phyloP scores from a whole-genome alignment of 92 coral and sea anemone genomes.

The Palythoa grandis region DNA sequence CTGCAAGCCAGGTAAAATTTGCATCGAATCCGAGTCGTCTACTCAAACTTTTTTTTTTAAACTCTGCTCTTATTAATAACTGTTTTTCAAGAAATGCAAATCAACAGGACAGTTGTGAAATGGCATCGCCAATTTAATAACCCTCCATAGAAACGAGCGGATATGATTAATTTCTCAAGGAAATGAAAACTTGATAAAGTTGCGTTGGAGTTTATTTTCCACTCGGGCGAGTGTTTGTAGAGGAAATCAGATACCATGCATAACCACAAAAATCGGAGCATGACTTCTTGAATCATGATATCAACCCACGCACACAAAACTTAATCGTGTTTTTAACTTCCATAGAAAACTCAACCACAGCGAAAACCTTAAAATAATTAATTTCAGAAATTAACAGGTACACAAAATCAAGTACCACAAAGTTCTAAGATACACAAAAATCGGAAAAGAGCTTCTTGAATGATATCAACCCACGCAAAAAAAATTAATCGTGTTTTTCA shows the following conservation, averaged over 20 bases:
- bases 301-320: too few species aligned
- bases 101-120: not conserved
- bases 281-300: too few species aligned
- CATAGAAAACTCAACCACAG: too few species aligned
- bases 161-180: slow-evolving; percentile 5
- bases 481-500: not conserved
- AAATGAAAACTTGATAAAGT: slow-evolving; percentile 46
- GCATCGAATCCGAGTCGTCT: too few species aligned
- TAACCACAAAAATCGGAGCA: too few species aligned
- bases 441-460: not conserved
- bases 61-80: not conserved
- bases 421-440: not conserved
- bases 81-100: slow-evolving; percentile 18
- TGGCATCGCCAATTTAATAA: slow-evolving; percentile 13
- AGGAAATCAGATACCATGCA: not conserved
- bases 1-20: too few species aligned
- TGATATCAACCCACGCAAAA: not conserved
- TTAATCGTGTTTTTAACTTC: too few species aligned
- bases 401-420: not conserved
- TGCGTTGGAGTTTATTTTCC: slow-evolving; percentile 30
- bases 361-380: too few species aligned
- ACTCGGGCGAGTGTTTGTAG: slow-evolving; percentile 6
- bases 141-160: not conserved
- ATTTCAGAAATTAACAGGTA: too few species aligned
- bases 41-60: not conserved